Percentiles rank a stretch among this genome's conserved stretches.
Evolutionary conservation across 2,888 invertebrate genomes (phyloP).

Genomic region (Lasioglossum vierecki): DNA sequence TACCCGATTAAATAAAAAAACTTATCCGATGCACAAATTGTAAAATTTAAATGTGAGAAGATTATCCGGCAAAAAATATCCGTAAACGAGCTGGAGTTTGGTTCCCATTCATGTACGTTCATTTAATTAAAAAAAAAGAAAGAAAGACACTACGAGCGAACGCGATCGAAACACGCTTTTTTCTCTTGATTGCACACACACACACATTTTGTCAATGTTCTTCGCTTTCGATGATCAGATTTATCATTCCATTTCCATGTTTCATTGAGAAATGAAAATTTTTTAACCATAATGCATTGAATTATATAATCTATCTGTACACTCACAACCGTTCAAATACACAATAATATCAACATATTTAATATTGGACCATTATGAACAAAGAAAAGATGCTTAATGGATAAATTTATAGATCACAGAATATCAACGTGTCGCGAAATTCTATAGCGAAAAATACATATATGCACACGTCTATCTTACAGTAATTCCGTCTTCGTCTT

Average conservation of each 20-base stretch:
- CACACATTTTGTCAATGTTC: conserved; percentile 38
- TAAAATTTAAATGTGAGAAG: neutral
- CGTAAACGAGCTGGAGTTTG: neutral
- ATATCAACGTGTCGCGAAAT: conserved; percentile 40
- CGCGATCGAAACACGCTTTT: conserved; percentile 18
- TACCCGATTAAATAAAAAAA: conserved; percentile 12
- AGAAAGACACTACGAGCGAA: neutral
- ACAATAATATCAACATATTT: conserved; percentile 82
- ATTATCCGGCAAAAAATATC: neutral
- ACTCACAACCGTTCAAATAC: conserved; percentile 82
- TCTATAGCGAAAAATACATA: conserved; percentile 40
- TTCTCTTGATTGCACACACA: conserved; percentile 62
- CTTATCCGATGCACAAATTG: neutral
- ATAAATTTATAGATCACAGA: conserved; percentile 45
- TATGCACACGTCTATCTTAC: conserved; percentile 46
- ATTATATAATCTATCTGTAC: conserved; percentile 81
- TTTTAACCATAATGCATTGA: conserved; percentile 74
- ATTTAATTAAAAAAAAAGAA: neutral
- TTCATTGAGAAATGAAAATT: conserved; percentile 73
- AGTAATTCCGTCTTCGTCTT: conserved; percentile 17
- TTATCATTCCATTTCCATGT: conserved; percentile 67
- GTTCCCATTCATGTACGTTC: neutral
- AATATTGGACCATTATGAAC: conserved; percentile 78
- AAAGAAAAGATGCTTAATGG: conserved; percentile 31
- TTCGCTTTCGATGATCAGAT: conserved; percentile 44